Percentiles rank a stretch among this genome's conserved stretches.
These are phyloP conservation scores for Pseudotriccus pelzelni DNA, from an alignment of 2,797 vertebrate species.

Conservation along the genomic window DNA sequence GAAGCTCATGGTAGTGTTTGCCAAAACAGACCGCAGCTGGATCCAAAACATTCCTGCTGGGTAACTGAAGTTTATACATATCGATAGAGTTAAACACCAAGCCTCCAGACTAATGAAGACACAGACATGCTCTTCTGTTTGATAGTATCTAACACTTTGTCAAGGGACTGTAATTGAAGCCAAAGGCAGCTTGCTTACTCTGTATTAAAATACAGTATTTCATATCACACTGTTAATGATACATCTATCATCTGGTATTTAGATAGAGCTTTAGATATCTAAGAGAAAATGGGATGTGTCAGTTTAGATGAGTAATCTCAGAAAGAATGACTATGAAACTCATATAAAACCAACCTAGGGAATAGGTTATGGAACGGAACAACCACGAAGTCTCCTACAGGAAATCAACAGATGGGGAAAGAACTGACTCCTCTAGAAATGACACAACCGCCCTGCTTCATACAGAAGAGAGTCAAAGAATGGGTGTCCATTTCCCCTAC, in stretches of 20 bases:
- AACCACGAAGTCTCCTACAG: background rate
- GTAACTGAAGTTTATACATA: background rate
- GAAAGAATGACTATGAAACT: background rate
- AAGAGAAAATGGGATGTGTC: background rate
- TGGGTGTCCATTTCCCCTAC: background rate
- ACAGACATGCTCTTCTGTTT: background rate
- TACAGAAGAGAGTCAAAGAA: background rate
- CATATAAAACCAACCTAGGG: background rate
- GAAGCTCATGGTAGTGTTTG: background rate
- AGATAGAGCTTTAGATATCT: background rate
- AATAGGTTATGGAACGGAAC: rapidly evolving
- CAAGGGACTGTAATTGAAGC: background rate
- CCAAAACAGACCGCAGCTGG: background rate
- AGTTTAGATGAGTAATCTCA: background rate
- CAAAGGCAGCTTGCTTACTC: background rate
- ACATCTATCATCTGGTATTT: background rate
- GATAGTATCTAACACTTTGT: background rate
- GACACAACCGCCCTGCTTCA: background rate
- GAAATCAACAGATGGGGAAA: rapidly evolving
- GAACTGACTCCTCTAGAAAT: background rate
- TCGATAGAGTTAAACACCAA: background rate
- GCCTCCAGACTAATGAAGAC: background rate
- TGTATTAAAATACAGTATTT: slow-evolving; percentile 5
- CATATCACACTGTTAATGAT: background rate
- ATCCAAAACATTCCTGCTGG: background rate